These are phyloP conservation scores for Drosophila acutilabella DNA, from an alignment of 2,888 invertebrate genomes.

Conservation along the genomic window DNA sequence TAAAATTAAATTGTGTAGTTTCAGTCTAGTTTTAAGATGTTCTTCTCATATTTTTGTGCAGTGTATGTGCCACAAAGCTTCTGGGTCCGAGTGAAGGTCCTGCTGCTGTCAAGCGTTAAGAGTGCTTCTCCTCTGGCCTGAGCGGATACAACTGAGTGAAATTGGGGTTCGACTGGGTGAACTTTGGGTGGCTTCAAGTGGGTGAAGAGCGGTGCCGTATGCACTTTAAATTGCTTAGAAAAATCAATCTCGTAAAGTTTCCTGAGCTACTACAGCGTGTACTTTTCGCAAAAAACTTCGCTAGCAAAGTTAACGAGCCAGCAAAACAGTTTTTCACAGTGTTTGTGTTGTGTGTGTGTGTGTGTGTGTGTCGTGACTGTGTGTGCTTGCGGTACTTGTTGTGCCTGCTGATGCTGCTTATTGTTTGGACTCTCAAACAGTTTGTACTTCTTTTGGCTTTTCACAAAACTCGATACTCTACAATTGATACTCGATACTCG, in stretches of 20 bases:
- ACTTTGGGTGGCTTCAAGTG: not conserved
- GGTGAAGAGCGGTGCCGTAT: conserved; percentile 20
- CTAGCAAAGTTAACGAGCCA: conserved; percentile 53
- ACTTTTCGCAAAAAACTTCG: conserved; percentile 41
- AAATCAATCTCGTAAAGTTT: conserved; percentile 80
- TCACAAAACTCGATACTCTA: conserved; percentile 32
- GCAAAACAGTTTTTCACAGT: conserved; percentile 33
- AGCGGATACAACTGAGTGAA: too few species aligned
- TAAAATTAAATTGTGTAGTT: too few species aligned
- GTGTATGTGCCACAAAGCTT: conserved; percentile 3
- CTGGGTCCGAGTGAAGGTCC: conserved; percentile 5
- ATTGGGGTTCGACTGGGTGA: not conserved
- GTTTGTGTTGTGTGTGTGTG: conserved; percentile 4
- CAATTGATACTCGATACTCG: conserved; percentile 3
- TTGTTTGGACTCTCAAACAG: conserved; percentile 43
- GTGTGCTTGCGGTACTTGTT: conserved; percentile 39
- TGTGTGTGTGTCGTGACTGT: conserved; percentile 18
- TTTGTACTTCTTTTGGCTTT: conserved; percentile 34
- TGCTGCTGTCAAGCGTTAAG: conserved; percentile 17
- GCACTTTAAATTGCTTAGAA: conserved; percentile 80
- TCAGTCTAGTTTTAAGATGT: too few species aligned
- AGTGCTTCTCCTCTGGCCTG: conserved; percentile 2
- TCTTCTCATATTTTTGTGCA: not conserved
- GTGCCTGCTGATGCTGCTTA: conserved; percentile 35
- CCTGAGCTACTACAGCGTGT: conserved; percentile 54